A percentile compares a stretch with the other conserved stretches of the same genome.
phyloP scores from a whole-genome alignment of 2,888 invertebrate species.

The Melipona bicolor region DNA sequence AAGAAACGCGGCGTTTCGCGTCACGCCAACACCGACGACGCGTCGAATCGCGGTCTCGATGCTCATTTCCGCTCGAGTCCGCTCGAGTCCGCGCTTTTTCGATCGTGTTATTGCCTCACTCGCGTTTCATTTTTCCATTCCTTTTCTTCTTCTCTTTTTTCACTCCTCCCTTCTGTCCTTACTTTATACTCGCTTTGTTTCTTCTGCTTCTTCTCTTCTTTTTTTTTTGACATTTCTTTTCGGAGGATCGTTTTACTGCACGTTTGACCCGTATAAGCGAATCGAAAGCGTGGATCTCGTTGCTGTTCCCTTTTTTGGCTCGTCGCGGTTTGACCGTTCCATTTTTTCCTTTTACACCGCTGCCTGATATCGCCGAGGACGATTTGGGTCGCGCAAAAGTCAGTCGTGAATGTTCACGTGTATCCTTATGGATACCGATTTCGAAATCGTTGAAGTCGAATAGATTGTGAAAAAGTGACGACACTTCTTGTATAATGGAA shows the following conservation, averaged over 20 bases:
- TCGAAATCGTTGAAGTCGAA: too few relatives aligned
- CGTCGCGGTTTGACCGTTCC: background rate
- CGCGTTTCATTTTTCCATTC: too few relatives aligned
- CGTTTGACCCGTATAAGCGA: constrained; percentile 26
- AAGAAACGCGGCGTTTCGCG: constrained; percentile 55
- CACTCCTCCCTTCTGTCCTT: background rate
- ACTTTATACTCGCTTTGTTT: too few relatives aligned
- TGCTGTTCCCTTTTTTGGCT: background rate
- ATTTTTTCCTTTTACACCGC: too few relatives aligned
- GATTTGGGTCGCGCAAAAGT: too few relatives aligned
- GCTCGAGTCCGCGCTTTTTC: background rate
- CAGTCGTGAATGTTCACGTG: too few relatives aligned
- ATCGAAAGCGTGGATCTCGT: constrained; percentile 40
- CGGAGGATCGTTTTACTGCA: too few relatives aligned
- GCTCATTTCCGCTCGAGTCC: constrained; percentile 49
- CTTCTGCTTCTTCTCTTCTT: background rate
- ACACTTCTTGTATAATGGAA: too few relatives aligned
- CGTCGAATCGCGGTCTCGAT: constrained; percentile 49
- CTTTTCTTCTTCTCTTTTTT: background rate
- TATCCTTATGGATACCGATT: too few relatives aligned
- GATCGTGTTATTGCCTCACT: background rate
- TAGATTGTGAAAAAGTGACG: too few relatives aligned
- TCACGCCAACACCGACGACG: constrained; percentile 13
- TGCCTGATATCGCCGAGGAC: too few relatives aligned
- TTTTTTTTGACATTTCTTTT: background rate